phyloP scores from a whole-genome alignment of 2,797 vertebrate species.

The Scolopax rusticola region DNA sequence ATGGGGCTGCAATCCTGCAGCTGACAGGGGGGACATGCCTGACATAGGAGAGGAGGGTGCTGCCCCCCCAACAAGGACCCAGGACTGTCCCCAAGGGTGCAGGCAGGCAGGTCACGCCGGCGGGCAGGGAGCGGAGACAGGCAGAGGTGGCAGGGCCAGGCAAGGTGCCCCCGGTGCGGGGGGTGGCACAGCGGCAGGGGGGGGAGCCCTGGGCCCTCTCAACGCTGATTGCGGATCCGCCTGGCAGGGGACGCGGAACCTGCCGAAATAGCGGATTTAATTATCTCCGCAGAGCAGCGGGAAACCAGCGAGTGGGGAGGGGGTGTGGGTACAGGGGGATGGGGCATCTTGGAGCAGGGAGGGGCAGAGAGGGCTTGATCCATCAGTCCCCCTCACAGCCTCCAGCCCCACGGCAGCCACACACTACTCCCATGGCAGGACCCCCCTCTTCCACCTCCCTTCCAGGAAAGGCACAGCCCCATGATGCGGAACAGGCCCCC shows the following conservation, averaged over 20 bases:
- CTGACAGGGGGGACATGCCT: accelerated
- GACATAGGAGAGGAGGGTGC: background rate
- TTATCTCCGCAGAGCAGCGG: conserved; percentile 60
- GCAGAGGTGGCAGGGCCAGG: background rate
- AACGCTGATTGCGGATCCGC: conserved; percentile 55
- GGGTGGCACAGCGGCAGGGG: background rate
- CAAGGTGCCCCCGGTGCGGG: background rate
- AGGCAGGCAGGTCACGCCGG: accelerated
- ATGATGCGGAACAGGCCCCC: background rate
- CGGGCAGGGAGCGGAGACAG: background rate
- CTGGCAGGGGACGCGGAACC: conserved; percentile 73
- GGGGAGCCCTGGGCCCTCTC: conserved; percentile 22
- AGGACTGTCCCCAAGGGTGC: background rate
- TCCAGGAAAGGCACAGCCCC: background rate
- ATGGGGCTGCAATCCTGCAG: background rate
- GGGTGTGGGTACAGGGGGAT: background rate
- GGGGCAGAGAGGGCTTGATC: background rate
- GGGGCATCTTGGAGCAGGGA: background rate
- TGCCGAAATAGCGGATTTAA: conserved; percentile 71
- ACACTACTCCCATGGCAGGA: accelerated
- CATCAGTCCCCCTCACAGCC: background rate
- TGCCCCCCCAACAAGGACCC: background rate
- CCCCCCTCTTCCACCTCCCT: background rate
- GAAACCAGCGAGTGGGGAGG: conserved; percentile 24
- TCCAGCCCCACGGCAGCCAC: background rate